Base-by-base conservation (phyloP, 2,797 vertebrate genomes). In the Crocidura indochinensis region DNA sequence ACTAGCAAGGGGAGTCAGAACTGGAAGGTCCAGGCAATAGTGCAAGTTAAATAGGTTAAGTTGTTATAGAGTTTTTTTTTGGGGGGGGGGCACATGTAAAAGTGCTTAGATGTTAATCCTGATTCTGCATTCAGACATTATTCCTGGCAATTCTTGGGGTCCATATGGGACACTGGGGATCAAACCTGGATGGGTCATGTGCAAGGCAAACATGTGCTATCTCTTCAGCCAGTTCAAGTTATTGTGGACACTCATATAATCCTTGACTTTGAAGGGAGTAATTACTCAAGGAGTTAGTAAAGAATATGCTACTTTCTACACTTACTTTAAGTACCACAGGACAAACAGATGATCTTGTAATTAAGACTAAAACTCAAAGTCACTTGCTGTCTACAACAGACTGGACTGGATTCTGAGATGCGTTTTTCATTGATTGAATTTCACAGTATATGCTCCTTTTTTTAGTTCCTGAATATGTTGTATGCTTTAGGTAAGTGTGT, bases 401-500 rank as follows among this genome's bases (percentile, higher is more conserved):
- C 6, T 38, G 20, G 10, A 12, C 51, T 92, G 31, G 51, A 78
- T 68, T 84, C 75, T 87, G 44, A 19, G 44, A 49, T 47, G 17
- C 19, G n/a, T 75, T 11, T 84, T 95, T 93, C 29, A 27, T 71
- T 75, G 68, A n/a, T 29, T 84, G 17, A 20, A 62, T 92, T 75
- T 92, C 4, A 31, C 81, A 65, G 83, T 69, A 44, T 77, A 81
- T 14, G 79, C 22, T 69, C 62, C 47, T 71, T 77, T 69, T 69
- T 56, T 86, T 96, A 24, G 68, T 87, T 67, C 11, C 19, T 68
- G 1, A 74, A 83, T 78, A 19, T 27, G 47, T 47, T 62, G 9
- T 8, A 31, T 49, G 15, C 69, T 90, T 93, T 10, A 87, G 84
- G 92, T 10, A 87, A 80, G 92, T 79, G 15, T 68, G 51, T 81